A percentile compares a stretch with the other conserved stretches of the same genome.
Conservation (phyloP, 2,797 vertebrate species). For the Lutjanus argentimaculatus region DNA sequence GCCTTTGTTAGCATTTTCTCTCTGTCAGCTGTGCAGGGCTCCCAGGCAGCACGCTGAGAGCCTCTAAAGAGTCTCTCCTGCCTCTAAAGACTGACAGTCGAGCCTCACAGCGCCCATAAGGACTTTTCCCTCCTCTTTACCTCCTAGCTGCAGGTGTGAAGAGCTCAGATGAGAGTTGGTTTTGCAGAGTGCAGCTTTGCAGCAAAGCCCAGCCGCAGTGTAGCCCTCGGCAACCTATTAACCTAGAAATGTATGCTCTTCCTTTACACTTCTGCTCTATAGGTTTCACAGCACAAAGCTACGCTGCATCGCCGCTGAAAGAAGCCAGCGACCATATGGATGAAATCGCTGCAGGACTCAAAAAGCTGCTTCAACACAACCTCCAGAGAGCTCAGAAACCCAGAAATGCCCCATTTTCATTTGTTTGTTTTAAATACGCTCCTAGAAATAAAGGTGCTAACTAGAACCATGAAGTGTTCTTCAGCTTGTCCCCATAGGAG, state of each 20-base stretch:
- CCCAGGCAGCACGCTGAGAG: slow-evolving; percentile 2
- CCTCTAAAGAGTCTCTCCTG: neutral
- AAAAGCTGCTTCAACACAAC: slow-evolving; percentile 36
- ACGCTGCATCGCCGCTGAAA: slow-evolving; percentile 6
- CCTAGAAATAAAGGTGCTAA: no score
- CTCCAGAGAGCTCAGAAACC: slow-evolving; percentile 23
- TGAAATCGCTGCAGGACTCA: slow-evolving; percentile 32
- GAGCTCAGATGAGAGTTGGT: slow-evolving; percentile 24
- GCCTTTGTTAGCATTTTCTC: slow-evolving; percentile 55
- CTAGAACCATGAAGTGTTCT: no score
- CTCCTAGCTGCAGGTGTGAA: slow-evolving; percentile 46
- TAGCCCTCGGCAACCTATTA: slow-evolving; percentile 68
- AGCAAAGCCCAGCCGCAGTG: slow-evolving; percentile 21
- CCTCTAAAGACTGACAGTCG: slow-evolving; percentile 31
- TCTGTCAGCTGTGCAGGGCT: slow-evolving; percentile 17
- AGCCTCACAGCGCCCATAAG: slow-evolving; percentile 15
- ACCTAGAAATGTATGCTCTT: slow-evolving; percentile 51
- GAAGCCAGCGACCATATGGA: slow-evolving; percentile 28
- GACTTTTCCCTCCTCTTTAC: slow-evolving; percentile 3
- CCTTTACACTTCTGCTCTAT: slow-evolving; percentile 31
- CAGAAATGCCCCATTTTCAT: neutral
- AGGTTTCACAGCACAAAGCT: slow-evolving; percentile 33
- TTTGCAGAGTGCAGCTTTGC: slow-evolving; percentile 49
- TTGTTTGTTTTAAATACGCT: slow-evolving; percentile 9
- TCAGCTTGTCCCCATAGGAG: no score